phyloP scores from a whole-genome alignment of 2,113 vertebrate species.

The Bos javanicus region DNA sequence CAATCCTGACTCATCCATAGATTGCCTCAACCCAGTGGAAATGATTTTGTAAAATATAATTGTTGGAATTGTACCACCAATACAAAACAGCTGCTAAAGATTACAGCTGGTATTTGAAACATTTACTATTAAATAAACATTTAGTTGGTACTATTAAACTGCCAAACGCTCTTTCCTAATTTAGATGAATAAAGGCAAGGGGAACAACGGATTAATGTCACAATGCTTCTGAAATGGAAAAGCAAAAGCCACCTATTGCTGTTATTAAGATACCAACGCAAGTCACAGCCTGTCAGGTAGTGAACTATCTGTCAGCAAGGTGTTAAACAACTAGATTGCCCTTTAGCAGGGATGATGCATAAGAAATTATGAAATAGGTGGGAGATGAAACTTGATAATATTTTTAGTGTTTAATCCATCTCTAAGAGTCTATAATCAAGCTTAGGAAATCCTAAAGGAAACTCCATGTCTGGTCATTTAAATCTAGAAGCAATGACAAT shows the following conservation, averaged over 20 bases:
- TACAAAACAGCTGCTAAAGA: slow-evolving; percentile 25
- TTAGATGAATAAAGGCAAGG: neutral
- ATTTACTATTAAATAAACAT: slow-evolving; percentile 32
- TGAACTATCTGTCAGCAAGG: neutral
- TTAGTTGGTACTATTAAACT: slow-evolving; percentile 6
- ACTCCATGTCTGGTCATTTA: neutral
- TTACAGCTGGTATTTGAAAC: slow-evolving; percentile 22
- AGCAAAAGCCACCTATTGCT: neutral
- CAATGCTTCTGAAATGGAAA: neutral
- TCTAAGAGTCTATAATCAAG: neutral
- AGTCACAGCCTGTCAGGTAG: neutral
- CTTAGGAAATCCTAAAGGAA: neutral
- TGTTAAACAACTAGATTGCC: neutral
- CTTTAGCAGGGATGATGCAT: neutral
- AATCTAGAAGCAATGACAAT: neutral
- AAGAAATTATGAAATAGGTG: neutral
- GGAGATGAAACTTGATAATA: neutral
- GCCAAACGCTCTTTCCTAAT: neutral
- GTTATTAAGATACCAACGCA: neutral
- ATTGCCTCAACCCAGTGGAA: neutral
- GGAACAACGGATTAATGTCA: slow-evolving; percentile 9
- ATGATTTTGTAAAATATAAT: slow-evolving; percentile 24
- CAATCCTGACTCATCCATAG: neutral
- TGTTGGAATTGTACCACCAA: neutral
- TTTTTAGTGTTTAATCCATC: neutral